Evolutionary conservation across 2,797 vertebrate species (phyloP).

Genomic region (Manis crassicaudata): DNA sequence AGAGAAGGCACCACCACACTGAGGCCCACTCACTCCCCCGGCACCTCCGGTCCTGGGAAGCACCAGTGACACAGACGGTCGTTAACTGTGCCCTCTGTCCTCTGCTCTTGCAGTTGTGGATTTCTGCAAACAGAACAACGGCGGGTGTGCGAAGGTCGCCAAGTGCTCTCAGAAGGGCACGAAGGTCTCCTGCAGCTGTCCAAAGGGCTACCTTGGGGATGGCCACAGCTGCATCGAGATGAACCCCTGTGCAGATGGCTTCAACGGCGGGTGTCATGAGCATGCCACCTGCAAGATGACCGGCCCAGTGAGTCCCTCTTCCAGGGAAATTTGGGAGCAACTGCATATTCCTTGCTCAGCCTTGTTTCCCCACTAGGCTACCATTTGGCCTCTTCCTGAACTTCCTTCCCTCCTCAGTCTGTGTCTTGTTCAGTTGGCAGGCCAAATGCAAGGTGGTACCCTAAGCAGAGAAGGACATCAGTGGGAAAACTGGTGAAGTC

Average conservation of each 20-base stretch:
- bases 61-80: accelerated
- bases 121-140: constrained; percentile 91
- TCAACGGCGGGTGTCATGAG: constrained; percentile 93
- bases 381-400: accelerated
- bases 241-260: constrained; percentile 89
- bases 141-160: constrained; percentile 90
- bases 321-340: not conserved
- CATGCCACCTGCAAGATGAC: constrained; percentile 93
- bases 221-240: constrained; percentile 89
- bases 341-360: accelerated
- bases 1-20: accelerated
- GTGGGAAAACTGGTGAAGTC: not conserved
- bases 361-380: not conserved
- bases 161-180: constrained; percentile 90
- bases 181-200: constrained; percentile 91
- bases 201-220: constrained; percentile 90
- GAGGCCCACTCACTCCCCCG: accelerated
- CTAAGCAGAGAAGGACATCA: not conserved
- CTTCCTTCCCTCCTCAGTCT: not conserved
- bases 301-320: constrained; percentile 89
- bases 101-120: constrained; percentile 86
- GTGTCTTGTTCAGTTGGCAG: not conserved
- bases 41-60: not conserved
- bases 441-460: too few species aligned
- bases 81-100: accelerated